Evolutionary conservation across 2,888 invertebrate species (phyloP).

Genomic region (Hartigia nigra): DNA sequence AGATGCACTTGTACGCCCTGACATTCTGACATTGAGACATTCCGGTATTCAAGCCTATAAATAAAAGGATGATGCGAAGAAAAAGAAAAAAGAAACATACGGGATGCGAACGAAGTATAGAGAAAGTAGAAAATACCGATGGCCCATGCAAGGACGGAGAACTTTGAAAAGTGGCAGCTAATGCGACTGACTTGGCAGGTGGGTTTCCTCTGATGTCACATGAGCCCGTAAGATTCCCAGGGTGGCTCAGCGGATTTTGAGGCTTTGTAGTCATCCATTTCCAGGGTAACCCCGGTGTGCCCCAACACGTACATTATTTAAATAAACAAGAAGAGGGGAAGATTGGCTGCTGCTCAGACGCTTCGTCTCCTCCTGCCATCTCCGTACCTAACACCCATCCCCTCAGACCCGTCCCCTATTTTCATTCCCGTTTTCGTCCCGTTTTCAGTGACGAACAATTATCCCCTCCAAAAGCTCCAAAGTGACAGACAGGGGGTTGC

Average conservation of each 20-base stretch:
- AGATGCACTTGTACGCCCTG: background rate
- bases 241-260: constrained; percentile 48
- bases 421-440: constrained; percentile 10
- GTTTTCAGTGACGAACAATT: constrained; percentile 63
- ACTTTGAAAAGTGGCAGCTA: constrained; percentile 37
- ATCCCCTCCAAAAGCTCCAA: constrained; percentile 47
- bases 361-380: constrained; percentile 19
- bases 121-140: background rate
- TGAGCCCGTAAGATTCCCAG: constrained; percentile 18
- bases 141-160: background rate
- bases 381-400: constrained; percentile 19
- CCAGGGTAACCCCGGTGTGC: constrained; percentile 34
- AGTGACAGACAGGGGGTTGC: constrained; percentile 39
- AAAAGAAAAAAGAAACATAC: constrained; percentile 10
- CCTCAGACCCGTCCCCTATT: constrained; percentile 6
- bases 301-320: constrained; percentile 59
- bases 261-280: constrained; percentile 64
- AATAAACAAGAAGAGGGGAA: constrained; percentile 60
- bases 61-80: constrained; percentile 9
- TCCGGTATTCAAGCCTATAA: background rate
- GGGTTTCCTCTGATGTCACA: constrained; percentile 44
- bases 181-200: constrained; percentile 42
- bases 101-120: background rate
- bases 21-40: background rate
- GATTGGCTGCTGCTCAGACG: constrained; percentile 50